Conservation (phyloP, 2,888 invertebrate genomes). For the Scelioninae gen. 2 region DNA sequence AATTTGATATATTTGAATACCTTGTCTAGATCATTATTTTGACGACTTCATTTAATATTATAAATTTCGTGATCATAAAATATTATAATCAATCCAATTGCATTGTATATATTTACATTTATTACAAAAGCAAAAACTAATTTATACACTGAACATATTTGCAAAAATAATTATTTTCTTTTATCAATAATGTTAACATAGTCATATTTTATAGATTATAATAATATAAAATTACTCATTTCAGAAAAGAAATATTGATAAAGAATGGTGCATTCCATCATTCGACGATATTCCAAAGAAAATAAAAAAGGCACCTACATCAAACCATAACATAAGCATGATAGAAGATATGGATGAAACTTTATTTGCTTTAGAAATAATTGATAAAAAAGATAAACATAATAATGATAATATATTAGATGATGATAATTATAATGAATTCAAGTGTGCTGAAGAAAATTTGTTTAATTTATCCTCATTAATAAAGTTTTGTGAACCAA, state of each 20-base stretch:
- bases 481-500: conserved; percentile 68
- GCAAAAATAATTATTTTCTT: too few relatives aligned
- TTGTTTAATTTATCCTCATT: conserved; percentile 64
- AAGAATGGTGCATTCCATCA: conserved; percentile 38
- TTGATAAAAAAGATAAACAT: conserved; percentile 2
- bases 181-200: too few relatives aligned
- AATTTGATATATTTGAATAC: too few relatives aligned
- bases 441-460: conserved; percentile 11
- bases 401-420: not conserved
- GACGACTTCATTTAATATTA: too few relatives aligned
- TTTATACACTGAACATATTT: too few relatives aligned
- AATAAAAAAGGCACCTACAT: not conserved
- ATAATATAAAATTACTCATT: not conserved
- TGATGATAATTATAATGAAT: not conserved
- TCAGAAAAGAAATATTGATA: conserved; percentile 16
- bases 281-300: conserved; percentile 21
- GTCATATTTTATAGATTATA: not conserved
- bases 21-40: too few relatives aligned
- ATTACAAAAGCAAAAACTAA: too few relatives aligned
- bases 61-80: too few relatives aligned
- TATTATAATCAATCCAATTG: too few relatives aligned
- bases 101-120: too few relatives aligned
- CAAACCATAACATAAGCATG: not conserved
- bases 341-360: conserved; percentile 37
- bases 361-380: conserved; percentile 34